These are phyloP conservation scores for Phymanthus crucifer DNA, from an alignment of 92 coral and sea anemone species.

Conservation along the genomic window DNA sequence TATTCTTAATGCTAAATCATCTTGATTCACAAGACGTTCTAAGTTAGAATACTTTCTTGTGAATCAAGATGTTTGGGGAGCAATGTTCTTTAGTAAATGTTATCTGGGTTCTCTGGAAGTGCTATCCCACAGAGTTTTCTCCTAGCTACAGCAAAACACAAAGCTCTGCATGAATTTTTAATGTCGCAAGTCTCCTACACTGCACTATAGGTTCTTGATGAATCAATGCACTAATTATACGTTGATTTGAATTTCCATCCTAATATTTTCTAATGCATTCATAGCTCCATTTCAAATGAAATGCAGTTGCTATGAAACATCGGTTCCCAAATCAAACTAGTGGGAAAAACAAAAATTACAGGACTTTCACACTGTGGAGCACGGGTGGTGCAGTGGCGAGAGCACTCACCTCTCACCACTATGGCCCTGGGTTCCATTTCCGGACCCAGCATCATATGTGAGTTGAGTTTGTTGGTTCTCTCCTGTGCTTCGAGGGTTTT, in stretches of 20 bases:
- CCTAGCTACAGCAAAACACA: neutral
- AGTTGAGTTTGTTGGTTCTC: too few species aligned
- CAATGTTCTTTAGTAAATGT: neutral
- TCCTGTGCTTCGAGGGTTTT: too few species aligned
- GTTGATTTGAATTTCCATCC: neutral
- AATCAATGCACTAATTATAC: neutral
- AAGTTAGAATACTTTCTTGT: too few species aligned
- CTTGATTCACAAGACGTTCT: neutral
- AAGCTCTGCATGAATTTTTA: slow-evolving; percentile 2
- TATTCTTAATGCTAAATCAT: neutral
- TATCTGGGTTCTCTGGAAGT: neutral
- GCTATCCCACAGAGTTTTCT: neutral
- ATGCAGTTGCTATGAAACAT: too few species aligned
- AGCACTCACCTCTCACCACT: neutral
- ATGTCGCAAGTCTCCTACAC: neutral
- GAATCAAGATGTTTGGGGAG: too few species aligned
- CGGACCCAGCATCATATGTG: too few species aligned
- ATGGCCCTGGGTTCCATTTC: neutral
- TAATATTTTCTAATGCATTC: too few species aligned
- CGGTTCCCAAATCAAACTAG: too few species aligned
- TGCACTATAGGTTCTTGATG: neutral
- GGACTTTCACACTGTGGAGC: too few species aligned
- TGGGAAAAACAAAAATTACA: too few species aligned
- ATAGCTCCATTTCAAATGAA: too few species aligned
- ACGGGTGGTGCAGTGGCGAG: too few species aligned